A percentile compares a stretch with the other conserved stretches of the same genome.
Conservation (phyloP, 1,140 invertebrate genomes). For the Drosophila busckii region DNA sequence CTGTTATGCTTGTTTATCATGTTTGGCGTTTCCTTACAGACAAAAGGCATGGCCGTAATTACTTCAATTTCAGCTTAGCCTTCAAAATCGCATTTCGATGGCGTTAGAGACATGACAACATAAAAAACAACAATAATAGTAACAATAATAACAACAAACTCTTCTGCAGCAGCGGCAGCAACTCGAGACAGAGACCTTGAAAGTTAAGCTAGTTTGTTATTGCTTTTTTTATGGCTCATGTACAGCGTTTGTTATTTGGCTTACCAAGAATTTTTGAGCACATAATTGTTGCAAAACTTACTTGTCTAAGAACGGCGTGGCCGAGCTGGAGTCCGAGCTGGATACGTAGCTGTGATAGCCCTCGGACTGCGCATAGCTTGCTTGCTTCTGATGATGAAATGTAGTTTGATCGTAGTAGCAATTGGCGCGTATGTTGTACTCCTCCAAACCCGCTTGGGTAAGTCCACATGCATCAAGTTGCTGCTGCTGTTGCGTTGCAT, state of each 20-base stretch:
- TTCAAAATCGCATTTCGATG: slow-evolving; percentile 48
- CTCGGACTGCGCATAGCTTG: slow-evolving; percentile 89
- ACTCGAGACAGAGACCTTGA: slow-evolving; percentile 57
- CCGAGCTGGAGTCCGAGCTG: slow-evolving; percentile 87
- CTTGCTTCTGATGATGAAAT: slow-evolving; percentile 86
- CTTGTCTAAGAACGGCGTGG: slow-evolving; percentile 88
- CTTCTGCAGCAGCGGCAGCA: slow-evolving; percentile 30
- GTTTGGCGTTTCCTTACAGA: slow-evolving; percentile 36
- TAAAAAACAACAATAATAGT: slow-evolving; percentile 9
- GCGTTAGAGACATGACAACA: slow-evolving; percentile 16
- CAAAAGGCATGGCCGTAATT: slow-evolving; percentile 39
- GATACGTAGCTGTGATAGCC: slow-evolving; percentile 91
- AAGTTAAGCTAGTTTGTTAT: slow-evolving; percentile 54
- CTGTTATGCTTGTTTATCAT: slow-evolving; percentile 17
- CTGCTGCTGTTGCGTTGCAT: slow-evolving; percentile 15
- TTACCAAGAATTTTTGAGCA: slow-evolving; percentile 71
- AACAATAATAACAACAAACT: slow-evolving; percentile 26
- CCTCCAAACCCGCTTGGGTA: slow-evolving; percentile 85
- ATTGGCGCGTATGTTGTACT: slow-evolving; percentile 82
- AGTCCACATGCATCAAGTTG: slow-evolving; percentile 66
- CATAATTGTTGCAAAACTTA: slow-evolving; percentile 78
- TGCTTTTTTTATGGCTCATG: slow-evolving; percentile 44
- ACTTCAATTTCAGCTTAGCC: slow-evolving; percentile 43
- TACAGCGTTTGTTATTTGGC: slow-evolving; percentile 41
- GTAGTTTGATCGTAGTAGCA: slow-evolving; percentile 79